phyloP scores from a whole-genome alignment of 2,113 vertebrate species.

The Galeopterus variegatus region DNA sequence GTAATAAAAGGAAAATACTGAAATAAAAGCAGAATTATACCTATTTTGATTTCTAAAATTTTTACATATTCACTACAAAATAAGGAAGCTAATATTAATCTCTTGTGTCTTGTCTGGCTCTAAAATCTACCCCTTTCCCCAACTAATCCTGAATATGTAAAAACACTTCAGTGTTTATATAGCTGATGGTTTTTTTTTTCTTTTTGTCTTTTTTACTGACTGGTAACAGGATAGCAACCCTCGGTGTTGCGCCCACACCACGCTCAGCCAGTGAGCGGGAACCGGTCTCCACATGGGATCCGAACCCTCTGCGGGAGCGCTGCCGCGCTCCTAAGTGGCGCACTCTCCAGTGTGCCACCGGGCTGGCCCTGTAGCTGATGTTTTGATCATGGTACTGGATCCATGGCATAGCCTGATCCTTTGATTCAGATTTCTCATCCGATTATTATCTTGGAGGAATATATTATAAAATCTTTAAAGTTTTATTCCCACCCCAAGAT shows the following conservation, averaged over 20 bases:
- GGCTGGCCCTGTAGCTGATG: too few species aligned
- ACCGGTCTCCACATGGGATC: too few species aligned
- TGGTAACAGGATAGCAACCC: too few species aligned
- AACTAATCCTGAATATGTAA: neutral
- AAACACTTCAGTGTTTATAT: neutral
- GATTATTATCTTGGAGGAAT: neutral
- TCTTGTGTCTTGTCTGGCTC: neutral
- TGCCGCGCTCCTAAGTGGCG: too few species aligned
- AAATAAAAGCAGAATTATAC: slow-evolving; percentile 38
- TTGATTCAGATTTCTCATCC: slow-evolving; percentile 36
- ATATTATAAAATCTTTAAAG: slow-evolving; percentile 27
- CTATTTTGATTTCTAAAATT: slow-evolving; percentile 14
- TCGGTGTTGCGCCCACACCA: too few species aligned
- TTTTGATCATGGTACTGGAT: neutral
- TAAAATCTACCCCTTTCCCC: neutral
- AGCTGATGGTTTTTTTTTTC: too few species aligned
- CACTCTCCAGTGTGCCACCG: too few species aligned
- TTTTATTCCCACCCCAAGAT: slow-evolving; percentile 10
- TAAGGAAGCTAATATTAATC: slow-evolving; percentile 14
- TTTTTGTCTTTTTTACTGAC: too few species aligned
- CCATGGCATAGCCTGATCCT: too few species aligned
- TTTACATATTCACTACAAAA: slow-evolving; percentile 6
- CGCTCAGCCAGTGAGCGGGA: too few species aligned
- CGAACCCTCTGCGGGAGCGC: too few species aligned
- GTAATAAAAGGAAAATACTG: neutral